Base-by-base conservation (phyloP, 2,888 invertebrate species). In the Epirrhoe alternata region DNA sequence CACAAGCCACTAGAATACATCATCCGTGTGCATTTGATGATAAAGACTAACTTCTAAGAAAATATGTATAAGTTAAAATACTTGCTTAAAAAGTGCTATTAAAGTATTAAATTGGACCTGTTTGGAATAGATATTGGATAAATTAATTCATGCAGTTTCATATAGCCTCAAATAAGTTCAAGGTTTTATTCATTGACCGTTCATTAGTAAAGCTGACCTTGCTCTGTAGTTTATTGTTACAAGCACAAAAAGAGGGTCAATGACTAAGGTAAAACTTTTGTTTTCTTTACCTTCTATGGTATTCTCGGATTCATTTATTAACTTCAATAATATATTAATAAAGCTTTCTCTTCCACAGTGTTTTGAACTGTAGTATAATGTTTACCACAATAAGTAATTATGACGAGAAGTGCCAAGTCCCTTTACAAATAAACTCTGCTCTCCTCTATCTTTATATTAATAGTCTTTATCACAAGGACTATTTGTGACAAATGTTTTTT, bases 331-430 rank as follows among this genome's bases (percentile, higher is more conserved):
- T 42, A 12, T 10, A 5, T 42, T 42, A 12, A 8, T 35, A 1
- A 35, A 42, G 12, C 38, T 24, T 2, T 4, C 2, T 12, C 12
- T 2, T 2, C 12, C 0, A 12, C 12, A 12, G 35, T 38, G 38
- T 42, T 12, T 42, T 12, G 38, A 42, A 12, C 10, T 42, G 38
- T 42, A 42, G 12, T 2, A 42, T 33, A 6, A 33, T 42, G 38
- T 42, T 12, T 12, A 42, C 38, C 4, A 42, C 47, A 47, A 45
- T 55, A 42, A 24, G n/a, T 55, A 56, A 55, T 49, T 47, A 52
- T 75, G 74, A 76, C 73, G 75, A 73, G 50, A 59, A 61, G 56
- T 38, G 79, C 8, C 80, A 76, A 81, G 81, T 79, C 79, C 75
- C 76, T 73, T 56, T 71, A 49, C 70, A 61, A 49, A 79, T 78